Evolutionary conservation across 2,113 vertebrate species (phyloP).

Genomic region (Dipodomys stephensi): DNA sequence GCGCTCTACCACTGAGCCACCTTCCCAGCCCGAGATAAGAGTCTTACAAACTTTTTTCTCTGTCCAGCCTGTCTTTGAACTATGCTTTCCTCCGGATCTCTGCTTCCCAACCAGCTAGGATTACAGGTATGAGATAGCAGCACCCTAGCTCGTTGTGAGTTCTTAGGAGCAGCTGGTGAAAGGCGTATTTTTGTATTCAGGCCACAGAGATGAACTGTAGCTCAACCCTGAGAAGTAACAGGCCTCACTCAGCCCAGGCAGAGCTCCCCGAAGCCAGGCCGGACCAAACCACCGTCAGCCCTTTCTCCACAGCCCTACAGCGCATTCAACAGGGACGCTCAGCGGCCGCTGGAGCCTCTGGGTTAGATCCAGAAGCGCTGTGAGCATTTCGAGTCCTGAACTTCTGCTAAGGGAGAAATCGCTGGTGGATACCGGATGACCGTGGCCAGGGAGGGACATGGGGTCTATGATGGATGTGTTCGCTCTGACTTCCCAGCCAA

Average conservation of each 20-base stretch:
- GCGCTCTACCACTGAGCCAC: too few species aligned
- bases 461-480: too few species aligned
- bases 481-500: too few species aligned
- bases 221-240: not conserved
- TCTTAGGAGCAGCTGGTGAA: not conserved
- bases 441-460: not conserved
- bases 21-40: too few species aligned
- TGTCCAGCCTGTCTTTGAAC: too few species aligned
- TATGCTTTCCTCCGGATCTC: too few species aligned
- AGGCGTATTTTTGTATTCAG: not conserved
- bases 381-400: not conserved
- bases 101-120: too few species aligned
- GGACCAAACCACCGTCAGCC: not conserved
- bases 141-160: too few species aligned
- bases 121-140: too few species aligned
- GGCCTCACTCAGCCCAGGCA: not conserved
- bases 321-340: not conserved
- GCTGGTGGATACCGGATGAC: rapidly evolving
- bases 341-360: not conserved
- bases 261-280: not conserved
- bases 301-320: not conserved
- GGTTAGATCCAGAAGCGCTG: not conserved
- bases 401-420: not conserved
- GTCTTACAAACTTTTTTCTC: too few species aligned
- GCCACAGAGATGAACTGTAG: too few species aligned